These are phyloP conservation scores for Corythornis vintsioides DNA, from an alignment of 2,113 vertebrate genomes.

Conservation along the genomic window DNA sequence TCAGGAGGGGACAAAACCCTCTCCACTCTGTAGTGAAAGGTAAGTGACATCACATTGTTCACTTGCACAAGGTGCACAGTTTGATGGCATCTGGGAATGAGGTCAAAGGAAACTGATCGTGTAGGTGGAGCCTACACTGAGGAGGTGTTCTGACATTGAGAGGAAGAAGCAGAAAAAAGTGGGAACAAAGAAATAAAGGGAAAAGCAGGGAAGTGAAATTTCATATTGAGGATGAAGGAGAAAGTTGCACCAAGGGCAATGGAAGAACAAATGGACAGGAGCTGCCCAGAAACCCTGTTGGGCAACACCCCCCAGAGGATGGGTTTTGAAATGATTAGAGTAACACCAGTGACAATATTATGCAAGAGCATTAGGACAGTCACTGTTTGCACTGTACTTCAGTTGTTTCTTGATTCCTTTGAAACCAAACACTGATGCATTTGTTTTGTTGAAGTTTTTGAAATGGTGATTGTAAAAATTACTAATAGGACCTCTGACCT, in stretches of 20 bases:
- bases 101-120: not conserved
- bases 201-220: not conserved
- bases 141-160: not conserved
- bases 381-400: not conserved
- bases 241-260: not conserved
- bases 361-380: not conserved
- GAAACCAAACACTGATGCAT: not conserved
- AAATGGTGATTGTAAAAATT: not conserved
- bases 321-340: not conserved
- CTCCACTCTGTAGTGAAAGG: not conserved
- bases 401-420: not conserved
- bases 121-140: rapidly evolving
- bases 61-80: not conserved
- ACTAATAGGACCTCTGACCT: not conserved
- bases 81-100: not conserved
- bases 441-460: not conserved
- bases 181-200: not conserved
- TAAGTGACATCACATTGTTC: not conserved
- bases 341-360: not conserved
- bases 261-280: not conserved
- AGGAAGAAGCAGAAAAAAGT: not conserved
- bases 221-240: not conserved
- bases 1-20: not conserved
- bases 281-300: not conserved
- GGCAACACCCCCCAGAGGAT: not conserved